Percentiles rank a stretch among this genome's conserved stretches.
Evolutionary conservation across 2,888 invertebrate genomes (phyloP).

Genomic region (Oegoconia quadripuncta): DNA sequence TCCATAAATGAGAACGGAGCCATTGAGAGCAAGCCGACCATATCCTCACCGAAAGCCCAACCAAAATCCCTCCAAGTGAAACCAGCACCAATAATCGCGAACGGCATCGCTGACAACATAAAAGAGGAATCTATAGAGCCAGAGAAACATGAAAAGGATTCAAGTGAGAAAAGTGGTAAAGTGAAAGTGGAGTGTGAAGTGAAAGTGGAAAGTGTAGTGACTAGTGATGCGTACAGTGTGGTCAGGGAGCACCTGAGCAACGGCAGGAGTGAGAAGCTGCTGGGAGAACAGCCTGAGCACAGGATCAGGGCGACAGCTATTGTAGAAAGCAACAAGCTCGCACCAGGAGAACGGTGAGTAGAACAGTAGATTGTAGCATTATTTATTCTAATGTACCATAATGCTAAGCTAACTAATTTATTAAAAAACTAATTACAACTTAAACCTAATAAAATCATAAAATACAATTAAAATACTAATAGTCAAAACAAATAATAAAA

Average conservation of each 20-base stretch:
- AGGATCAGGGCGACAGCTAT: conserved; percentile 81
- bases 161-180: conserved; percentile 61
- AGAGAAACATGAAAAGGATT: conserved; percentile 65
- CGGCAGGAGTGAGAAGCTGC: conserved; percentile 86
- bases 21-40: conserved; percentile 67
- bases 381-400: too few species aligned
- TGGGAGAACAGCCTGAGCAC: conserved; percentile 81
- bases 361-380: too few species aligned
- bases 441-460: too few species aligned
- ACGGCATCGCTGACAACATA: conserved; percentile 56
- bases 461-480: too few species aligned
- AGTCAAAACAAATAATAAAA: too few species aligned
- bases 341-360: conserved; percentile 80
- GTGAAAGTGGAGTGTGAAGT: conserved; percentile 52
- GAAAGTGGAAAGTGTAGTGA: conserved; percentile 54
- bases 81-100: conserved; percentile 66
- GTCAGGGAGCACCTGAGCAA: conserved; percentile 74
- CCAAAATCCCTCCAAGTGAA: conserved; percentile 70
- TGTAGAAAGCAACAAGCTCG: conserved; percentile 80
- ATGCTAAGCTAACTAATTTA: too few species aligned
- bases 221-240: conserved; percentile 63
- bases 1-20: conserved; percentile 81
- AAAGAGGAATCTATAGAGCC: conserved; percentile 49
- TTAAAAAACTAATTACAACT: too few species aligned
- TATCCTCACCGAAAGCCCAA: conserved; percentile 67